Evolutionary conservation across 1,140 invertebrate genomes (phyloP).

Genomic region (Zaprionus camerounensis): DNA sequence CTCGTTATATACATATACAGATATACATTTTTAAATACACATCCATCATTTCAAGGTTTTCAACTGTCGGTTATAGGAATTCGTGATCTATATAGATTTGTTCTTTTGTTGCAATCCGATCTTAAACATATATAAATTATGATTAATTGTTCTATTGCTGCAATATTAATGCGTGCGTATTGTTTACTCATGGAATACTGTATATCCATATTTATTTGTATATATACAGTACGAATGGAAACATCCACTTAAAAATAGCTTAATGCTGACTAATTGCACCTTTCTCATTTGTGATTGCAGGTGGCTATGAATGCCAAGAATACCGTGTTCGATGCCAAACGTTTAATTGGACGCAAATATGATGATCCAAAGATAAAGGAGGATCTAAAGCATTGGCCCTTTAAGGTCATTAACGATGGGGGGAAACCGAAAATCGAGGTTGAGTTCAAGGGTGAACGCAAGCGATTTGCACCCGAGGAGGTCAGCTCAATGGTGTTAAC

Average conservation of each 20-base stretch:
- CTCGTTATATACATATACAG: no score
- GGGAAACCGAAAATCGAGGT: constrained; percentile 91
- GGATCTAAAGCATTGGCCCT: constrained; percentile 93
- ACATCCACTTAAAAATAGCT: constrained; percentile 28
- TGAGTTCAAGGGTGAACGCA: constrained; percentile 91
- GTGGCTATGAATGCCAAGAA: constrained; percentile 93
- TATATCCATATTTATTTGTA: background rate
- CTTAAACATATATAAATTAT: background rate
- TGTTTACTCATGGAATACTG: background rate
- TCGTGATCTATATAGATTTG: background rate
- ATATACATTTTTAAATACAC: background rate
- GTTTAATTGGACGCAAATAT: constrained; percentile 91
- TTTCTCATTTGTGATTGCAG: constrained; percentile 70
- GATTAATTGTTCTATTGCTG: background rate
- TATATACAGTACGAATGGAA: constrained; percentile 11
- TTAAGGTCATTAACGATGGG: constrained; percentile 88
- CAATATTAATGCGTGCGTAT: background rate
- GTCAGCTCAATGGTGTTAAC: constrained; percentile 94
- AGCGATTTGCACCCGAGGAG: constrained; percentile 93
- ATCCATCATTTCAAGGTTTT: background rate
- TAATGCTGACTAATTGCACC: constrained; percentile 22
- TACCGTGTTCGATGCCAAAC: constrained; percentile 93
- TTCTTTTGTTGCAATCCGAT: background rate
- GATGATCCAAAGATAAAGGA: constrained; percentile 90
- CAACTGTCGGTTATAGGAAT: background rate